Evolutionary conservation across 2,888 invertebrate species (phyloP).

Genomic region (Heliconius aoede): DNA sequence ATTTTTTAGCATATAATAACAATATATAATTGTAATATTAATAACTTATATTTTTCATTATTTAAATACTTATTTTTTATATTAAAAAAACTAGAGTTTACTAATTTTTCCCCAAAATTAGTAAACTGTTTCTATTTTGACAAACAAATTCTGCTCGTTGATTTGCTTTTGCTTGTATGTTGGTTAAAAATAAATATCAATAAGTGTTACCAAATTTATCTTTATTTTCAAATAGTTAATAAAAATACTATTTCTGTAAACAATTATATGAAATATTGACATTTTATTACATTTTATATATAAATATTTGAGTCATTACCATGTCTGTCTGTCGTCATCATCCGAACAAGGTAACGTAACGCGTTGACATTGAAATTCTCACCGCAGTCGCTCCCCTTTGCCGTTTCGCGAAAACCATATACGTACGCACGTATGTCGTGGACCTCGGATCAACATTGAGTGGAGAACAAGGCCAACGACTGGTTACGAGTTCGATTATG

Average conservation of each 20-base stretch:
- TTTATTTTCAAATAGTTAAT: too few species aligned
- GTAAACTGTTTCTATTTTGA: too few species aligned
- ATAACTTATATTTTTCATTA: too few species aligned
- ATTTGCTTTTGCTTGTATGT: too few species aligned
- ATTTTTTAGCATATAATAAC: neutral
- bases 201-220: neutral
- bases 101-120: too few species aligned
- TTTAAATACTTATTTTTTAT: too few species aligned
- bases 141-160: too few species aligned
- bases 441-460: constrained; percentile 60
- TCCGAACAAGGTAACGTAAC: constrained; percentile 30
- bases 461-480: constrained; percentile 50
- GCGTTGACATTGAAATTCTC: constrained; percentile 36
- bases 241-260: neutral
- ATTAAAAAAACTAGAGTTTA: too few species aligned
- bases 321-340: constrained; percentile 33
- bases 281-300: neutral
- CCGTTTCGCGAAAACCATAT: constrained; percentile 57
- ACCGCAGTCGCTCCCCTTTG: constrained; percentile 21
- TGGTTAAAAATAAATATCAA: too few species aligned
- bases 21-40: too few species aligned
- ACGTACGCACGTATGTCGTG: constrained; percentile 54
- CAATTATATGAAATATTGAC: neutral
- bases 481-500: constrained; percentile 42
- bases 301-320: constrained; percentile 27